phyloP scores from a whole-genome alignment of 2,888 invertebrate genomes.

The Agapostemon virescens region DNA sequence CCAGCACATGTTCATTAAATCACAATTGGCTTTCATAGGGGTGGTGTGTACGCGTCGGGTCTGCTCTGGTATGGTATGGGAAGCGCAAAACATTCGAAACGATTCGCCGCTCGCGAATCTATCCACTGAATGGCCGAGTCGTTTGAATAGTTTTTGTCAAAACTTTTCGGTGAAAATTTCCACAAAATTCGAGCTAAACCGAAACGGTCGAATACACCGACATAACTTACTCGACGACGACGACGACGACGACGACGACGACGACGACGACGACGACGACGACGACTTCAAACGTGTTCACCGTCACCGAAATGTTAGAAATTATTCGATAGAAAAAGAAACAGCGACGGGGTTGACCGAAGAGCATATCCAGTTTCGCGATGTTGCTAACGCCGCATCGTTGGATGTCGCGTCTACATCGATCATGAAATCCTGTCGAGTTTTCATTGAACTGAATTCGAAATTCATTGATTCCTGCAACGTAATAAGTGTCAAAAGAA shows the following conservation, averaged over 20 bases:
- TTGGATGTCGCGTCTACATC: neutral
- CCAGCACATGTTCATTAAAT: conserved; percentile 72
- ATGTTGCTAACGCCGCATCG: neutral
- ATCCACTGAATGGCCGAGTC: conserved; percentile 21
- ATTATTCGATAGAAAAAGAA: neutral
- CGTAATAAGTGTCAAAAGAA: conserved; percentile 55
- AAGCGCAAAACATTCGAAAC: conserved; percentile 55
- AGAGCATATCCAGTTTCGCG: neutral
- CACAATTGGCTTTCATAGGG: conserved; percentile 74
- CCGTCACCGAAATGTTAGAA: neutral
- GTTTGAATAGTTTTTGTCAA: neutral
- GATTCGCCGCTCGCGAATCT: conserved; percentile 27
- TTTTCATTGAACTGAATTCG: conserved; percentile 26
- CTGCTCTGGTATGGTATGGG: no score
- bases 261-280: no score
- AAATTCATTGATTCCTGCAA: conserved; percentile 46
- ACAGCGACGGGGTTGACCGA: neutral
- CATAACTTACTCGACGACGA: neutral
- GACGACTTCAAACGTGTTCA: neutral
- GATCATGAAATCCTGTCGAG: neutral
- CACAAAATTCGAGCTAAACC: neutral
- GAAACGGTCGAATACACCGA: neutral
- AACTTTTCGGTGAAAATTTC: neutral
- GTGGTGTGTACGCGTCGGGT: conserved; percentile 64
- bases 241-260: no score